Conservation (phyloP, 2,797 vertebrate genomes). For the Falco berigora region DNA sequence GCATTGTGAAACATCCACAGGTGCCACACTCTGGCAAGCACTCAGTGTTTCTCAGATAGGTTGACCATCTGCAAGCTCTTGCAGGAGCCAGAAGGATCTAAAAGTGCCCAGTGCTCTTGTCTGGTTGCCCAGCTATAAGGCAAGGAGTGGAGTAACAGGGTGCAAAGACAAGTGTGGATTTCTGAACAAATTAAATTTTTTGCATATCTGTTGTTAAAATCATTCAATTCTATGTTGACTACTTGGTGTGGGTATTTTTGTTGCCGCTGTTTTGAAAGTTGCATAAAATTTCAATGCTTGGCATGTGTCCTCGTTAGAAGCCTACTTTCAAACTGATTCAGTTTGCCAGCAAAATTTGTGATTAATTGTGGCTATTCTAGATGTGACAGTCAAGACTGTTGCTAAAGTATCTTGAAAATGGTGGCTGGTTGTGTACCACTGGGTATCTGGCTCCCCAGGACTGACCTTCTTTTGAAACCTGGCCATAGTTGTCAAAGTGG, state of each 20-base stretch:
- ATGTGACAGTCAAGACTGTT: constrained; percentile 1
- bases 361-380: constrained; percentile 37
- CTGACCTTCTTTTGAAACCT: background rate
- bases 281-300: background rate
- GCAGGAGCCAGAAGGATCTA: background rate
- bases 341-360: constrained; percentile 12
- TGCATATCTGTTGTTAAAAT: background rate
- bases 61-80: background rate
- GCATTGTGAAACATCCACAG: background rate
- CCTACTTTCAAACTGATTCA: background rate
- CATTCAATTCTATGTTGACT: background rate
- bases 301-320: background rate
- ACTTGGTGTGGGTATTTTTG: background rate
- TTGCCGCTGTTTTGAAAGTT: background rate
- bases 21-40: background rate
- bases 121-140: background rate
- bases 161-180: background rate
- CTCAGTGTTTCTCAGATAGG: background rate
- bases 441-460: background rate
- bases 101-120: background rate
- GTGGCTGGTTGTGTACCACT: background rate
- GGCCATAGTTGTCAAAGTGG: background rate
- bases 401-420: background rate
- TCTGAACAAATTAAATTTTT: background rate
- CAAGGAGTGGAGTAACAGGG: background rate